Conservation (phyloP, 2,113 vertebrate genomes). For the Engystomops pustulosus region DNA sequence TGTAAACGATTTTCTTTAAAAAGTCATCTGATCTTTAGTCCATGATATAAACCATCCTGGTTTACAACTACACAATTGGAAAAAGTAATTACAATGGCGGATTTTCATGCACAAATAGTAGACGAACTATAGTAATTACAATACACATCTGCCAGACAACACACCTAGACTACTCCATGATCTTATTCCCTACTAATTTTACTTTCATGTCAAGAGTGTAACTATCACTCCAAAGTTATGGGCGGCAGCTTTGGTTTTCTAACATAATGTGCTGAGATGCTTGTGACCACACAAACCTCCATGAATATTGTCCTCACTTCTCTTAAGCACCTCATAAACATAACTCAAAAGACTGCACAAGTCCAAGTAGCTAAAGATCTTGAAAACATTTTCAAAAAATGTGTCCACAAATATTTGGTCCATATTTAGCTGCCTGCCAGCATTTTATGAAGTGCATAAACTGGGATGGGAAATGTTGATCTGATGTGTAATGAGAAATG, state of each 20-base stretch:
- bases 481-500: constrained; percentile 6
- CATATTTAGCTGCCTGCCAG: not conserved
- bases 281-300: not conserved
- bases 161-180: not conserved
- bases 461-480: not conserved
- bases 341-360: not conserved
- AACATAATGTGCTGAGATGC: not conserved
- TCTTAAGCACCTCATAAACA: not conserved
- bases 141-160: not conserved
- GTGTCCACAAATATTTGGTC: constrained; percentile 10
- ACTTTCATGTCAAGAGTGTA: not conserved
- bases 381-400: not conserved
- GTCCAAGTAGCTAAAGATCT: not conserved
- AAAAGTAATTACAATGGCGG: not conserved
- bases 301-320: not conserved
- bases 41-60: not conserved
- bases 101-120: not conserved
- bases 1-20: not conserved
- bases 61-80: not conserved
- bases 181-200: not conserved
- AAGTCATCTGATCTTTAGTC: not conserved
- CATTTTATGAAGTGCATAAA: constrained; percentile 39
- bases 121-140: not conserved
- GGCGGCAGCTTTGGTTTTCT: not conserved
- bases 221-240: no score